A percentile compares a stretch with the other conserved stretches of the same genome.
These are phyloP conservation scores for Amblyteles armatorius DNA, from an alignment of 2,888 invertebrate genomes.

Conservation along the genomic window DNA sequence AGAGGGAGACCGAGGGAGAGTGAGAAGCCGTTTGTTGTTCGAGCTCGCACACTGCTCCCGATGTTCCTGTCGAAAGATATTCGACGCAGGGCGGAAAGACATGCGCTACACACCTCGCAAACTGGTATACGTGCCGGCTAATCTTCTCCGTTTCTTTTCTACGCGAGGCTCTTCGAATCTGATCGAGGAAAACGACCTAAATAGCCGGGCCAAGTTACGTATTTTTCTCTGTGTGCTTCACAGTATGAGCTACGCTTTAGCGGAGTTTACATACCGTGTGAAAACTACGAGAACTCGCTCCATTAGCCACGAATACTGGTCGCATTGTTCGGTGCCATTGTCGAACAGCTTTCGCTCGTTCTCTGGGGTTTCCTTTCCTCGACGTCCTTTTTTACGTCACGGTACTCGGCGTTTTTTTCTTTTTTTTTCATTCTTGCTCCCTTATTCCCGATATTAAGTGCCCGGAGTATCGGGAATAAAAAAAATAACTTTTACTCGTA, in stretches of 20 bases:
- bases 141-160: slow-evolving; percentile 64
- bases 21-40: slow-evolving; percentile 26
- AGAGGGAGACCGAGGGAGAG: background rate
- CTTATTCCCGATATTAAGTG: slow-evolving; percentile 50
- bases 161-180: slow-evolving; percentile 64
- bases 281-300: slow-evolving; percentile 78
- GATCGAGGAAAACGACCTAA: slow-evolving; percentile 63
- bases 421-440: slow-evolving; percentile 9
- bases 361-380: slow-evolving; percentile 53
- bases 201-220: slow-evolving; percentile 61
- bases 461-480: slow-evolving; percentile 12
- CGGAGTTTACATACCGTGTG: slow-evolving; percentile 75
- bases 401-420: slow-evolving; percentile 54
- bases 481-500: slow-evolving; percentile 60
- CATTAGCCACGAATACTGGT: slow-evolving; percentile 77
- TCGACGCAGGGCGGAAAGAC: slow-evolving; percentile 11
- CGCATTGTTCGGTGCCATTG: slow-evolving; percentile 75
- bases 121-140: slow-evolving; percentile 54
- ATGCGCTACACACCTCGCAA: slow-evolving; percentile 20
- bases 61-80: slow-evolving; percentile 24
- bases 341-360: slow-evolving; percentile 70
- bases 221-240: slow-evolving; percentile 36
- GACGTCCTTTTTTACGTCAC: slow-evolving; percentile 47
- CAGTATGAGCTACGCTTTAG: slow-evolving; percentile 13
- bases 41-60: slow-evolving; percentile 12